Evolutionary conservation across 2,888 invertebrate genomes (phyloP).

Genomic region (Caenorhabditis parvicauda): DNA sequence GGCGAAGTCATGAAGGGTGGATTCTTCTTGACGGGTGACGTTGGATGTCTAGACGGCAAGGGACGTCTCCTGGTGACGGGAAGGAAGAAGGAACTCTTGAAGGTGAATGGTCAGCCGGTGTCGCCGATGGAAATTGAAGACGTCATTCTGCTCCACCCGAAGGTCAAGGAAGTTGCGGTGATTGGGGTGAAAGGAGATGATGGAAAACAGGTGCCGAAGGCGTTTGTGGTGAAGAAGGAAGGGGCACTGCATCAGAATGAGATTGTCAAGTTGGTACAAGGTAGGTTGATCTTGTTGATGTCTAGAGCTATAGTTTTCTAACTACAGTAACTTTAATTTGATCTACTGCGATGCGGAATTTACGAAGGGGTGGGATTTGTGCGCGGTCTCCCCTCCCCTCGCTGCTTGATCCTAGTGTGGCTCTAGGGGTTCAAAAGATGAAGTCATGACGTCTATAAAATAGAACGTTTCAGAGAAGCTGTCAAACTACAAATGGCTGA

Average conservation of each 20-base stretch:
- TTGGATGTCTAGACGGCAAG: slow-evolving; percentile 20
- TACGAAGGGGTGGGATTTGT: no score
- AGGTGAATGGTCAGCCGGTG: slow-evolving; percentile 32
- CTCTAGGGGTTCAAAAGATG: background rate
- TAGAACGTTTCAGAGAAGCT: slow-evolving; percentile 14
- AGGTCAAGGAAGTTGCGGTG: slow-evolving; percentile 31
- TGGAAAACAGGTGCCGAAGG: slow-evolving; percentile 28
- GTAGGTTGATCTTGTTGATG: background rate
- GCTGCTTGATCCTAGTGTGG: no score
- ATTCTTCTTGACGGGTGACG: slow-evolving; percentile 29
- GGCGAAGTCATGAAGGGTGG: slow-evolving; percentile 24
- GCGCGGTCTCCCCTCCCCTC: no score
- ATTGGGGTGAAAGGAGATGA: slow-evolving; percentile 25
- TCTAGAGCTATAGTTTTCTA: no score
- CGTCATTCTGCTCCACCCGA: slow-evolving; percentile 27
- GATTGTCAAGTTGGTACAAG: slow-evolving; percentile 14
- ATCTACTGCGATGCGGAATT: no score
- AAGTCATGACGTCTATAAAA: background rate
- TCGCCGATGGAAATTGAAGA: slow-evolving; percentile 31
- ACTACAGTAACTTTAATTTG: no score
- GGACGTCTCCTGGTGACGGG: slow-evolving; percentile 17
- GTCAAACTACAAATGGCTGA: slow-evolving; percentile 28
- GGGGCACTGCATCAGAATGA: slow-evolving; percentile 18
- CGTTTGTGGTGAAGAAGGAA: slow-evolving; percentile 28
- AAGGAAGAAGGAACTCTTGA: slow-evolving; percentile 25